A percentile compares a stretch with the other conserved stretches of the same genome.
Conservation (phyloP, 2,113 vertebrate species). For the Cervus canadensis region DNA sequence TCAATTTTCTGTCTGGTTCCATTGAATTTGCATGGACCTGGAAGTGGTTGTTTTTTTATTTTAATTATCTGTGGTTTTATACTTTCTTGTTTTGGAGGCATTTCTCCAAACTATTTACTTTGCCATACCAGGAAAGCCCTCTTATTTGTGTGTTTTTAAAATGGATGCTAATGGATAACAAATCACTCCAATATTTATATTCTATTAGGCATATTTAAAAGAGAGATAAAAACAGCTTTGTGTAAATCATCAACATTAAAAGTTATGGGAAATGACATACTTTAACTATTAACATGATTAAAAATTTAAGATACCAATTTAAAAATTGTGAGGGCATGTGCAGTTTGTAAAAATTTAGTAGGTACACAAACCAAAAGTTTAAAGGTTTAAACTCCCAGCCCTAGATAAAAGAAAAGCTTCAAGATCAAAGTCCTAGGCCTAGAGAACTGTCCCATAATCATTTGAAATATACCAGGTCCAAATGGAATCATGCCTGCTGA, state of each 20-base stretch:
- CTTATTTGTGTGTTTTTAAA: not conserved
- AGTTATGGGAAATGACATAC: not conserved
- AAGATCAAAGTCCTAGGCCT: not conserved
- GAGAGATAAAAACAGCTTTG: not conserved
- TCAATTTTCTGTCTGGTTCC: not conserved
- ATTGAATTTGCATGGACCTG: not conserved
- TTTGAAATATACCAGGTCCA: not conserved
- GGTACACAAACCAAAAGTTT: not conserved
- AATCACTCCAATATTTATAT: not conserved
- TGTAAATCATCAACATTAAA: not conserved
- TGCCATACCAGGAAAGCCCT: not conserved
- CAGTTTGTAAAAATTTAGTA: conserved; percentile 6
- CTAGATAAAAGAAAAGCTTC: not conserved
- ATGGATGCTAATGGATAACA: not conserved
- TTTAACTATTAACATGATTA: not conserved
- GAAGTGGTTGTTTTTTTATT: not conserved
- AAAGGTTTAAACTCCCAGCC: not conserved
- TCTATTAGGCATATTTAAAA: not conserved
- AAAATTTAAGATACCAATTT: not conserved
- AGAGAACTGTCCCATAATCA: not conserved
- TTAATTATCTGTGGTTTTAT: not conserved
- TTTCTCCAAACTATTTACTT: not conserved
- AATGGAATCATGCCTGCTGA: not conserved
- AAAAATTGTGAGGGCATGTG: not conserved
- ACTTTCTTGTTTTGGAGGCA: not conserved